A percentile compares a stretch with the other conserved stretches of the same genome.
These are phyloP conservation scores for Dicyrtoma fusca DNA, from an alignment of 2,888 invertebrate species.

Conservation along the genomic window DNA sequence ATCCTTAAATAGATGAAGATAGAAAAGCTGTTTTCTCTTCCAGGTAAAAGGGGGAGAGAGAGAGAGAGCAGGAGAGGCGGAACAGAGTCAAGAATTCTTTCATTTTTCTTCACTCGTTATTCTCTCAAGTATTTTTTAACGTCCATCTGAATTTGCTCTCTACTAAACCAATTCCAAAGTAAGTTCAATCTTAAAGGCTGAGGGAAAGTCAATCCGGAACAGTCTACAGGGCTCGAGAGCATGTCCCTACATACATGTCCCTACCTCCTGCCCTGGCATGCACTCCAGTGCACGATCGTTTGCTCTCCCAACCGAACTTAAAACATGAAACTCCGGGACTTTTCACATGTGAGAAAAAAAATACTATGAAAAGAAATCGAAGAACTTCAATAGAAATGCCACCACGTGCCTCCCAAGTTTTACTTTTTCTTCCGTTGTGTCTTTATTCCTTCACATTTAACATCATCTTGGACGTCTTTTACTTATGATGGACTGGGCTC, in stretches of 20 bases:
- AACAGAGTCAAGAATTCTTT: not conserved
- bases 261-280: not conserved
- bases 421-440: slow-evolving; percentile 1
- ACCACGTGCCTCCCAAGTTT: not conserved
- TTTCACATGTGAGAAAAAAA: not conserved
- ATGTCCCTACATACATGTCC: slow-evolving; percentile 1
- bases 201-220: not conserved
- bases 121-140: not conserved
- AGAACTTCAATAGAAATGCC: slow-evolving; percentile 6
- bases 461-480: not conserved
- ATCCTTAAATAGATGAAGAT: slow-evolving; percentile 1
- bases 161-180: not conserved
- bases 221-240: not conserved
- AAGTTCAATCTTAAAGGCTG: not conserved
- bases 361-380: not conserved
- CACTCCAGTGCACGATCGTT: not conserved
- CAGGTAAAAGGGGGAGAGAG: not conserved
- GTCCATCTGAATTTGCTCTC: not conserved
- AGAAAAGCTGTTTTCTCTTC: not conserved
- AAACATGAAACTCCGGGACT: too few species aligned
- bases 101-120: not conserved
- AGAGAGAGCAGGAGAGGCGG: not conserved
- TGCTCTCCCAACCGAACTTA: not conserved
- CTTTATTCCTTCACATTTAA: slow-evolving; percentile 7
- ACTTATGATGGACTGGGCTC: slow-evolving; percentile 3